A percentile compares a stretch with the other conserved stretches of the same genome.
phyloP scores from a whole-genome alignment of 2,797 vertebrate species.

The Phyllotis vaccarum region DNA sequence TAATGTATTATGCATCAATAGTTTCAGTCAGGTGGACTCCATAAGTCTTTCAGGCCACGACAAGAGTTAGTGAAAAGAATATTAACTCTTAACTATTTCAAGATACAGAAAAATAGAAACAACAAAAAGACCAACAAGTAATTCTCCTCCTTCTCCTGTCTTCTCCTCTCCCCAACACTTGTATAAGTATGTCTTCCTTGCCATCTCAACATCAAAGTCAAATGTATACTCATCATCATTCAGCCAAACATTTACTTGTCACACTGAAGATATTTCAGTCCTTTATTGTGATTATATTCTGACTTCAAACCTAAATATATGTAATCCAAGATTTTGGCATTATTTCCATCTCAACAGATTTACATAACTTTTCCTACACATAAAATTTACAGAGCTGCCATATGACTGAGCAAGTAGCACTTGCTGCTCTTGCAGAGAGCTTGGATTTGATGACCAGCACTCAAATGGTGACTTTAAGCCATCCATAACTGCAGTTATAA shows the following conservation, averaged over 20 bases:
- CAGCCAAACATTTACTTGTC: not conserved
- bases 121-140: conserved; percentile 44
- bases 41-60: conserved; percentile 72
- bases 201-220: conserved; percentile 34
- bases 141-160: not conserved
- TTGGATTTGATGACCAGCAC: not conserved
- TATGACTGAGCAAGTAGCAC: not conserved
- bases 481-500: not conserved
- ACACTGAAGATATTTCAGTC: conserved; percentile 19
- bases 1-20: conserved; percentile 85
- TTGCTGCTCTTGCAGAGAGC: not conserved
- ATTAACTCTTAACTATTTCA: conserved; percentile 78
- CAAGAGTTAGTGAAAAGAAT: conserved; percentile 78
- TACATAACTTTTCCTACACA: conserved; percentile 40
- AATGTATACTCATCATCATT: not conserved
- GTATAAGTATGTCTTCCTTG: not conserved
- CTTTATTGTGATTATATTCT: not conserved
- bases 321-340: not conserved
- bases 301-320: conserved; percentile 8
- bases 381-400: conserved; percentile 21
- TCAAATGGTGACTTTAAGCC: not conserved
- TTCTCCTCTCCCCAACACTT: not conserved
- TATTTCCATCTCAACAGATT: not conserved
- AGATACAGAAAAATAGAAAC: conserved; percentile 58
- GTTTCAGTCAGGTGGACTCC: conserved; percentile 70